Evolutionary conservation across 2,113 vertebrate genomes (phyloP).

Genomic region (Python bivittatus): DNA sequence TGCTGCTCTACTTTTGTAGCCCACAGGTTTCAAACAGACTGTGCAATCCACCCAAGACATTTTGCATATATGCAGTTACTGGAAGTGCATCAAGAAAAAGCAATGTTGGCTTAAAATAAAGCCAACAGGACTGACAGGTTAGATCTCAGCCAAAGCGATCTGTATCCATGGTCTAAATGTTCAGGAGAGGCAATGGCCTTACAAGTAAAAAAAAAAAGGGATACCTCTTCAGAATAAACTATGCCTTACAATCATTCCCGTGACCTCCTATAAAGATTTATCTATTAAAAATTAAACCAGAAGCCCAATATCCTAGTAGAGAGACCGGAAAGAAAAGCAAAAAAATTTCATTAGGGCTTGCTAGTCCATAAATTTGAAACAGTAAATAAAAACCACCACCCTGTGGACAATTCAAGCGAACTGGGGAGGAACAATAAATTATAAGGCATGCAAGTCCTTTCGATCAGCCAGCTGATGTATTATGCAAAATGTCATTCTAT

Average conservation of each 20-base stretch:
- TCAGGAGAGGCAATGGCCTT: background rate
- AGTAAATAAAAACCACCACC: slow-evolving; percentile 31
- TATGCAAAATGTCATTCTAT: slow-evolving; percentile 35
- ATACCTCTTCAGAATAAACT: background rate
- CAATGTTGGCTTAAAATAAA: background rate
- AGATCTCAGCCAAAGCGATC: background rate
- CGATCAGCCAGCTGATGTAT: slow-evolving; percentile 14
- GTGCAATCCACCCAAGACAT: background rate
- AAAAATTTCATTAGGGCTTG: slow-evolving; percentile 10
- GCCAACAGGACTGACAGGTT: background rate
- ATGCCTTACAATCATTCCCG: background rate
- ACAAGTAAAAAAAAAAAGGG: background rate
- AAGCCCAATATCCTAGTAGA: background rate
- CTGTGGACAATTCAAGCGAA: slow-evolving; percentile 13
- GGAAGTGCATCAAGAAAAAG: background rate
- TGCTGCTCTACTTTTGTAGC: background rate
- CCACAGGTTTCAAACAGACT: background rate
- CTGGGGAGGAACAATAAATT: slow-evolving; percentile 25
- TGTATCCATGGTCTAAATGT: background rate
- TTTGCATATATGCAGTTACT: background rate
- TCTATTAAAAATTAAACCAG: slow-evolving; percentile 17
- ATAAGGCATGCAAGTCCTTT: slow-evolving; percentile 16
- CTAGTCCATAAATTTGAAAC: slow-evolving; percentile 20
- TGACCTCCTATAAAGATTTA: slow-evolving; percentile 3
- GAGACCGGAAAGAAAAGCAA: background rate